Percentiles rank a stretch among this genome's conserved stretches.
These are phyloP conservation scores for Pammene aurita DNA, from an alignment of 2,888 invertebrate genomes.

Conservation along the genomic window DNA sequence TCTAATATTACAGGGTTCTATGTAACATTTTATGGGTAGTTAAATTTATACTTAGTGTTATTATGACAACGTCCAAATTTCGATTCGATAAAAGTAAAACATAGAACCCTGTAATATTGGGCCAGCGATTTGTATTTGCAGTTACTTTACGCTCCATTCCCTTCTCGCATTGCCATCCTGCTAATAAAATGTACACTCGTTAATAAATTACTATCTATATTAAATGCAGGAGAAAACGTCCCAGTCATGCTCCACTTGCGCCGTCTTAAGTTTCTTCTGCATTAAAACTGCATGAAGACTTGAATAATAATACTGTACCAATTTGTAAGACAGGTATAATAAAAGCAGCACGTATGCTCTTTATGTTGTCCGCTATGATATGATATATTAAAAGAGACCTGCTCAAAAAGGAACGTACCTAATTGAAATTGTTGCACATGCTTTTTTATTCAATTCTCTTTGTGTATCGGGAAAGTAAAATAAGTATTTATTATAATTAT, in stretches of 20 bases:
- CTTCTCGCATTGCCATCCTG: not conserved
- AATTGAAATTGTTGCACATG: not conserved
- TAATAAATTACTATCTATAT: slow-evolving; percentile 18
- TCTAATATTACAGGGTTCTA: no score
- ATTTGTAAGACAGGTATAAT: slow-evolving; percentile 8
- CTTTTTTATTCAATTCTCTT: no score
- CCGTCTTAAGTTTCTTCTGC: slow-evolving; percentile 24
- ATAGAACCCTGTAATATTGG: no score
- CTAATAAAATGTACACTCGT: slow-evolving; percentile 5
- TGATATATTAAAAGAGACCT: not conserved
- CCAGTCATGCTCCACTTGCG: slow-evolving; percentile 17
- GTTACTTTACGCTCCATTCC: no score
- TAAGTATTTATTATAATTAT: no score
- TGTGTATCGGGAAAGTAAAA: no score
- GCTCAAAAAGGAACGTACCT: not conserved
- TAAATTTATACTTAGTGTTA: no score
- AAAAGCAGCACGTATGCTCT: not conserved
- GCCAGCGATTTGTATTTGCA: no score
- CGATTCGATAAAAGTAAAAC: no score
- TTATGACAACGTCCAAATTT: no score
- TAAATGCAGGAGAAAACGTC: slow-evolving; percentile 24
- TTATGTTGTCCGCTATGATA: not conserved
- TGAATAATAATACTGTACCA: not conserved
- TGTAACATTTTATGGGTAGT: no score
- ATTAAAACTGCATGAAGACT: slow-evolving; percentile 14